Evolutionary conservation across 2,888 invertebrate genomes (phyloP), one percentile per base, ranked within the genome.

Genomic region (Hirtodrosophila cameraria): DNA sequence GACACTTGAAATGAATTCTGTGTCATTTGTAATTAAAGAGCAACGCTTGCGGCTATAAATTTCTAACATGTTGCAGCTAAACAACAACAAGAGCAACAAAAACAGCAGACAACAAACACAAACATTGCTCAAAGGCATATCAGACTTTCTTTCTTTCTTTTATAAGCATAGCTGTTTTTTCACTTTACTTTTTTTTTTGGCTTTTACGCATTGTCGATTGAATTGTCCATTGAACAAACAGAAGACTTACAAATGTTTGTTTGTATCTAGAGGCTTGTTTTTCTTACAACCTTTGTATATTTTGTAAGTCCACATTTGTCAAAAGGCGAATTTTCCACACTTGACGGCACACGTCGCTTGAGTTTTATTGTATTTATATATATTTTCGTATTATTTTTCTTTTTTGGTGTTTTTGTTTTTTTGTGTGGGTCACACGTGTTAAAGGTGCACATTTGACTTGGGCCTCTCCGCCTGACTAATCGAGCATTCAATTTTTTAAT

Each of bases 21-120:
- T 88, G 86, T 86, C 87, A 79, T 65, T 81, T 75, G 88, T 88
- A 88, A 88, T 88, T 88, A 88, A 88, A 88, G 85, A 84, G 79
- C 84, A 70, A 43, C 69, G 81, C 73, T 65, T 65, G 75, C 65
- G 84, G 86, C 63, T 74, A 83, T 84, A 83, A 86, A 80, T 86
- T 78, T 79, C 75, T 63, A 82, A 74, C 73, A 75, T 69, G 55
- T 33, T 55, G 43, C 64, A 28, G 35, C 58, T 13, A 23, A 27
- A 30, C 42, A 41, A 18, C 42, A 45, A 11, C 39, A 42, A 25
- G 8, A 36, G 13, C 48, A 54, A 13, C 54, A 49, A 31, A 25
- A 30, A 52, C n/a, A 15, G 9, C 7, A 53, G 8, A 33, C 6
- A 43, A 38, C n/a, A 38, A 8, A 43, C 15, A 64, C 36, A 62